These are phyloP conservation scores for Hyperoplus lanceolatus DNA, from an alignment of 2,797 vertebrate genomes.

Conservation along the genomic window DNA sequence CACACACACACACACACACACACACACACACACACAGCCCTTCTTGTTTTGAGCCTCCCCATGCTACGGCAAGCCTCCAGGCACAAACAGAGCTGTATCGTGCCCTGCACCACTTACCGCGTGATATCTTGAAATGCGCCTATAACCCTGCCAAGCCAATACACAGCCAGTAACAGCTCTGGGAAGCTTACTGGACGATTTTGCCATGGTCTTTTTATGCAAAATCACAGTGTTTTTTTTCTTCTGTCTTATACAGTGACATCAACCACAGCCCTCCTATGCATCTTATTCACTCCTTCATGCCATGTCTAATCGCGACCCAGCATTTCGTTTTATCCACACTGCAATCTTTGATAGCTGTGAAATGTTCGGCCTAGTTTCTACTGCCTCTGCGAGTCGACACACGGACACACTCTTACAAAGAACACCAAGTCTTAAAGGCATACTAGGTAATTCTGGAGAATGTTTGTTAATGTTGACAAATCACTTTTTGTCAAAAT, in stretches of 20 bases:
- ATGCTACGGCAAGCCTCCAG: constrained; percentile 29
- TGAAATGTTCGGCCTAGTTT: constrained; percentile 68
- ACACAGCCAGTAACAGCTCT: constrained; percentile 53
- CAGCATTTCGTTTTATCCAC: constrained; percentile 55
- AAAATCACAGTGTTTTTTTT: constrained; percentile 47
- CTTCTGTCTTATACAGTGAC: constrained; percentile 45
- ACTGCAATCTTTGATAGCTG: constrained; percentile 59
- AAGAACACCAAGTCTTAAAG: too few relatives aligned
- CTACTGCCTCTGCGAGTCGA: constrained; percentile 26
- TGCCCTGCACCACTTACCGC: constrained; percentile 26
- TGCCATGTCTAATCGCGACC: constrained; percentile 60
- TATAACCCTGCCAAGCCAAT: constrained; percentile 27
- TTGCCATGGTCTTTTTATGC: constrained; percentile 40
- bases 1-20: too few relatives aligned
- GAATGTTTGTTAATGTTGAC: too few relatives aligned
- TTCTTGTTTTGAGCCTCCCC: constrained; percentile 50
- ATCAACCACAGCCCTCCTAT: constrained; percentile 38
- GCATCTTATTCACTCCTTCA: constrained; percentile 30
- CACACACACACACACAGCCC: constrained; percentile 47
- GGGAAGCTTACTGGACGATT: constrained; percentile 32
- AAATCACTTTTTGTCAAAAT: too few relatives aligned
- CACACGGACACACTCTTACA: neutral
- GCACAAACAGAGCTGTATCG: constrained; percentile 25
- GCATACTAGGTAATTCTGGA: too few relatives aligned
- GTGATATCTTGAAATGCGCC: constrained; percentile 40